A percentile compares a stretch with the other conserved stretches of the same genome.
Conservation (phyloP, 2,113 vertebrate species). For the Psammodynastes pulverulentus region DNA sequence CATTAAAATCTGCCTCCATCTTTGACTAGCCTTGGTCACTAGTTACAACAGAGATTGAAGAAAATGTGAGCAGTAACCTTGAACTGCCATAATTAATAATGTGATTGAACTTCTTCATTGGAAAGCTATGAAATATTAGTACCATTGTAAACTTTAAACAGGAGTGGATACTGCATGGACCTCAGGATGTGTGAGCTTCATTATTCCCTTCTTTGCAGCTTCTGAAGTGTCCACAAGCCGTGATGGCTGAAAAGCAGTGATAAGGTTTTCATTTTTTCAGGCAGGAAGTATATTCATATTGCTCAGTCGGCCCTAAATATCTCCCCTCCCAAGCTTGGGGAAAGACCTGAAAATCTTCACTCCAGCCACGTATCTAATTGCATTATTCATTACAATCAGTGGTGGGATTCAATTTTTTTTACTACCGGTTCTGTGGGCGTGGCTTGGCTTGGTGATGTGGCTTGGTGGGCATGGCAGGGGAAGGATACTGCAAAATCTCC, state of each 20-base stretch:
- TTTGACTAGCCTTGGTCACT: neutral
- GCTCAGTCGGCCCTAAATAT: neutral
- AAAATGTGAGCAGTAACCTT: constrained; percentile 34
- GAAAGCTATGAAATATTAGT: neutral
- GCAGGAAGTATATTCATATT: neutral
- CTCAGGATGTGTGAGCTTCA: neutral
- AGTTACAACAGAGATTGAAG: constrained; percentile 15
- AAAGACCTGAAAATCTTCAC: neutral
- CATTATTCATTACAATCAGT: neutral
- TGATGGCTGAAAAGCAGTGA: neutral
- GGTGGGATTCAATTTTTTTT: no score
- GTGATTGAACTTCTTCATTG: neutral
- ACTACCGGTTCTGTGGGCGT: no score
- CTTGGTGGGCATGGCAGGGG: no score
- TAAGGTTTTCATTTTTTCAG: neutral
- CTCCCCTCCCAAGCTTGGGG: neutral
- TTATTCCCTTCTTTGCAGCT: neutral
- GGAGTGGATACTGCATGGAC: neutral
- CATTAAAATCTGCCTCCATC: neutral
- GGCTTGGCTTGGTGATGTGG: no score
- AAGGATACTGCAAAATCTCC: no score
- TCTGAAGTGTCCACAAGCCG: neutral
- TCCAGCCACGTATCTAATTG: neutral
- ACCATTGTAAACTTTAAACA: neutral
- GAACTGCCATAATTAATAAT: constrained; percentile 15